Evolutionary conservation across 2,113 vertebrate species (phyloP).

Genomic region (Ceuthmochares aereus): DNA sequence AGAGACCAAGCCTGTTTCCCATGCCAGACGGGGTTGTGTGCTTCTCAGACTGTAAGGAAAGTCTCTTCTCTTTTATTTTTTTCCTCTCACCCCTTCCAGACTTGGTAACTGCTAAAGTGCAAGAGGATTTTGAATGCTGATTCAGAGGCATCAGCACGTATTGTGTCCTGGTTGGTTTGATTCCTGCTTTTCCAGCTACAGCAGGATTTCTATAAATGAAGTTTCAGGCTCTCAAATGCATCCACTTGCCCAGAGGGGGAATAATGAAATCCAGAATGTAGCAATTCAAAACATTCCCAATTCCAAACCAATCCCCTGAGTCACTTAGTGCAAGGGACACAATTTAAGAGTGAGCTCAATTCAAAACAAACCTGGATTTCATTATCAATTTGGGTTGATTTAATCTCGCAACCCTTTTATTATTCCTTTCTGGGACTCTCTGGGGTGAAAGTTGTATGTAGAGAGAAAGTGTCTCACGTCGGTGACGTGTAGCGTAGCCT

Average conservation of each 20-base stretch:
- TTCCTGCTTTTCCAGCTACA: slow-evolving; percentile 47
- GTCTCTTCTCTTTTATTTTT: neutral
- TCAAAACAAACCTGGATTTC: slow-evolving; percentile 60
- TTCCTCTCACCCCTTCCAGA: neutral
- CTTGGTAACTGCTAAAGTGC: neutral
- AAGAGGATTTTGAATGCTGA: slow-evolving; percentile 6
- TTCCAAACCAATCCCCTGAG: neutral
- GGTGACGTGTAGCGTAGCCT: neutral
- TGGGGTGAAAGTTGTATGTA: neutral
- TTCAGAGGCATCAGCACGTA: neutral
- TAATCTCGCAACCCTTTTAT: neutral
- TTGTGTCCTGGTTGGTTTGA: neutral
- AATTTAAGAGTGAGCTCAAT: slow-evolving; percentile 12
- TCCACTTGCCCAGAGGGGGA: slow-evolving; percentile 8
- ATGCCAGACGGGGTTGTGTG: neutral
- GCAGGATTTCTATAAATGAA: slow-evolving; percentile 28
- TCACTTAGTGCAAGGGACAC: neutral
- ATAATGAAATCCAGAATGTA: slow-evolving; percentile 63
- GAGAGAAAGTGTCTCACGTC: neutral
- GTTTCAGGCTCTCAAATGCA: slow-evolving; percentile 23
- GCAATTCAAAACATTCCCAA: slow-evolving; percentile 18
- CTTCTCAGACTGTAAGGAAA: neutral
- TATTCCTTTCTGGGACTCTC: neutral
- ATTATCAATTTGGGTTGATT: slow-evolving; percentile 31
- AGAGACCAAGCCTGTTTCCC: neutral